Percentiles rank a stretch among this genome's conserved stretches.
phyloP scores from a whole-genome alignment of 37 sponge, comb jelly and placozoan species.

The Aphrocallistes beatrix region DNA sequence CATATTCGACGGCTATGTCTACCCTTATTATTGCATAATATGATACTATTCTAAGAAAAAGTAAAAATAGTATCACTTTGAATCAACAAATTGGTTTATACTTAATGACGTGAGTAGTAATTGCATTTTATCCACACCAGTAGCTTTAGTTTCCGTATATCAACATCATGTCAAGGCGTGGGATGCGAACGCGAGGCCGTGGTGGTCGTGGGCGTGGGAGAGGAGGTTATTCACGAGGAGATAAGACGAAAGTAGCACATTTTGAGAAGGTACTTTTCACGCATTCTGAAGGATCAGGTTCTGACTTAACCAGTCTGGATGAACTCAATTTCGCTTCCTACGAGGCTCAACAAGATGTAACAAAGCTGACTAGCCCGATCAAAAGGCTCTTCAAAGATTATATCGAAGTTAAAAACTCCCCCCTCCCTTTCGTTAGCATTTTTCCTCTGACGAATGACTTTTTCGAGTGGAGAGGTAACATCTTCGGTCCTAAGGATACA shows the following conservation, averaged over 20 bases:
- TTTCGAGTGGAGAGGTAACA: slow-evolving; percentile 48
- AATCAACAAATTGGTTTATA: too few relatives aligned
- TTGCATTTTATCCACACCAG: too few relatives aligned
- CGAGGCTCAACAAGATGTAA: slow-evolving; percentile 1
- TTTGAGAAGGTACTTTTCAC: neutral
- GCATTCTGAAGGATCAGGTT: neutral
- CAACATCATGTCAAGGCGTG: slow-evolving; percentile 7
- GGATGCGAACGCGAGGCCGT: neutral
- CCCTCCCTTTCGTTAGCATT: slow-evolving; percentile 30
- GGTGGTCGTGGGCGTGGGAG: slow-evolving; percentile 21
- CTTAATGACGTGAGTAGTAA: too few relatives aligned
- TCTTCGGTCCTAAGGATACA: slow-evolving; percentile 35
- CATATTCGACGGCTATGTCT: too few relatives aligned
- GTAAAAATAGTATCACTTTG: too few relatives aligned
- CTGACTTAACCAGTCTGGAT: neutral
- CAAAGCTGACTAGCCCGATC: neutral
- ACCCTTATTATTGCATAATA: too few relatives aligned
- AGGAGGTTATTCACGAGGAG: neutral
- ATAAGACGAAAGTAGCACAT: neutral
- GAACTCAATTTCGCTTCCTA: neutral
- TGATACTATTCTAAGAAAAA: too few relatives aligned
- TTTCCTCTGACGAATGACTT: slow-evolving; percentile 39
- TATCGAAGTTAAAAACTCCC: slow-evolving; percentile 27
- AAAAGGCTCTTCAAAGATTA: slow-evolving; percentile 47
- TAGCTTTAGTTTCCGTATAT: too few relatives aligned